Conservation (phyloP, 2,888 invertebrate genomes). For the Campoplex capitator region DNA sequence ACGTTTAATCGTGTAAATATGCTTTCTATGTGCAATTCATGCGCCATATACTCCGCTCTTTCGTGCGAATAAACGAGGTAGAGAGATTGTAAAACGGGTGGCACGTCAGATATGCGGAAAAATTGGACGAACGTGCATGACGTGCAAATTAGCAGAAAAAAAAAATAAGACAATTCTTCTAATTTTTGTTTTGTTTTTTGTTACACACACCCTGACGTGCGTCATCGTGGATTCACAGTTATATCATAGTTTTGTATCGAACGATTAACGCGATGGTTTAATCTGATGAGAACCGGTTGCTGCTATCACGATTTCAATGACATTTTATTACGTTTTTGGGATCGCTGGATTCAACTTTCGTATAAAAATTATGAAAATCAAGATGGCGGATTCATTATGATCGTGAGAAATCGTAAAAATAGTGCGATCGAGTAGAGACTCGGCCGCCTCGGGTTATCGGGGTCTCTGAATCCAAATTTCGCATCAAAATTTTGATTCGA, state of each 20-base stretch:
- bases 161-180: background rate
- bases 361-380: too few species aligned
- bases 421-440: too few species aligned
- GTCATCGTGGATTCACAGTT: background rate
- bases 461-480: too few species aligned
- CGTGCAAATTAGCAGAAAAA: background rate
- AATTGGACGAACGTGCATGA: conserved; percentile 32
- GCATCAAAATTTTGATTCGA: too few species aligned
- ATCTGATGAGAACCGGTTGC: background rate
- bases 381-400: too few species aligned
- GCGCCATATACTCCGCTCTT: conserved; percentile 47
- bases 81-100: conserved; percentile 32
- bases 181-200: background rate
- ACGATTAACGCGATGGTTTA: background rate
- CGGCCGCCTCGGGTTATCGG: too few species aligned
- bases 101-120: conserved; percentile 39
- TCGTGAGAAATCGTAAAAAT: too few species aligned
- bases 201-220: background rate
- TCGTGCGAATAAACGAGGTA: conserved; percentile 63
- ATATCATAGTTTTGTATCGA: background rate
- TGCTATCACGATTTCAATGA: too few species aligned
- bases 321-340: too few species aligned
- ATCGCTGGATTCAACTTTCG: too few species aligned
- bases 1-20: conserved; percentile 71
- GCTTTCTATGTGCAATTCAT: conserved; percentile 66